Evolutionary conservation across 2,797 vertebrate species (phyloP).

Genomic region (Brachymystax lenok): DNA sequence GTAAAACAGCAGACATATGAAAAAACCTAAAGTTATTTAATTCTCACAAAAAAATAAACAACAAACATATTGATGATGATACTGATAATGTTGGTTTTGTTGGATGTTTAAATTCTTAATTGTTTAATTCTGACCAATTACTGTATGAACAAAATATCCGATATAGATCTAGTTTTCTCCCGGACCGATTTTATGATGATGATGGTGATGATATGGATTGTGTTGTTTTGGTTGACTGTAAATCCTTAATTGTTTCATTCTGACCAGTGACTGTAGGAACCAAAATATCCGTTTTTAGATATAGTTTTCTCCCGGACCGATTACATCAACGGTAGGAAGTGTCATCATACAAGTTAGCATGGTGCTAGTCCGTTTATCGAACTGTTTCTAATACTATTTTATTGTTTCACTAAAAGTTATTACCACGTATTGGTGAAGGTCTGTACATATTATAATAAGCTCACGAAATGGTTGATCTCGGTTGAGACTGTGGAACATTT

Average conservation of each 20-base stretch:
- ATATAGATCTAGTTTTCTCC: conserved; percentile 33
- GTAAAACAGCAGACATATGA: too few species aligned
- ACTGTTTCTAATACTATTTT: background rate
- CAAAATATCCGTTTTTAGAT: conserved; percentile 3
- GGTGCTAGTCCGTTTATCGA: conserved; percentile 59
- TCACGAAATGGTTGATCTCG: background rate
- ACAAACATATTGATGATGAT: background rate
- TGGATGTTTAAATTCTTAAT: background rate
- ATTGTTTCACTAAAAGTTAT: background rate
- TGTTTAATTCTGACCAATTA: background rate
- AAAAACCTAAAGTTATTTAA: too few species aligned
- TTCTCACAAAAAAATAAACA: too few species aligned
- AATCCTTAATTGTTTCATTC: background rate
- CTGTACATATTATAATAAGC: background rate
- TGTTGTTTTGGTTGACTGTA: background rate
- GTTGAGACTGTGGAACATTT: background rate
- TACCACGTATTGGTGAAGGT: background rate
- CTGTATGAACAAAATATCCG: conserved; percentile 58
- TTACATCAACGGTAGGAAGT: conserved; percentile 47
- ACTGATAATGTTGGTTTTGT: background rate
- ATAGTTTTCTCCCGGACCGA: conserved; percentile 51
- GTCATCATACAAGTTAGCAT: conserved; percentile 61
- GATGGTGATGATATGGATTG: background rate
- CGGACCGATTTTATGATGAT: conserved; percentile 51
- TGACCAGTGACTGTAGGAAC: conserved; percentile 54